Conservation (phyloP, 2,797 vertebrate genomes). For the Carduelis carduelis region DNA sequence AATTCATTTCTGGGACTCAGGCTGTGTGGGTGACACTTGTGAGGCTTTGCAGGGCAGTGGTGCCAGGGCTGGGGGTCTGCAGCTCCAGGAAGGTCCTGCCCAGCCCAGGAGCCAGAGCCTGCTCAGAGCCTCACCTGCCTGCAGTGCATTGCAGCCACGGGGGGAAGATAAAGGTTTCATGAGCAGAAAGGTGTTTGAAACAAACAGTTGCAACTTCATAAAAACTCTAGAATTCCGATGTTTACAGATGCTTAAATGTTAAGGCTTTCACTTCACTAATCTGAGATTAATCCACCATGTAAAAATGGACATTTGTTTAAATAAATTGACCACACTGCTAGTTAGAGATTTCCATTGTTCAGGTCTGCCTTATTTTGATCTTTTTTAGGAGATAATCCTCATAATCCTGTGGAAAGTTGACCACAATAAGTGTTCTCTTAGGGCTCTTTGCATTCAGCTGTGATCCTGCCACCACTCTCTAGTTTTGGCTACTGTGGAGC, state of each 20-base stretch:
- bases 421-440: not conserved
- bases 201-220: not conserved
- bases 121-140: not conserved
- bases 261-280: not conserved
- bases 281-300: not conserved
- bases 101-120: not conserved
- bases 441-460: not conserved
- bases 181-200: not conserved
- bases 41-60: not conserved
- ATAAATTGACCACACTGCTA: not conserved
- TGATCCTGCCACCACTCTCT: not conserved
- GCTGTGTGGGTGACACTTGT: not conserved
- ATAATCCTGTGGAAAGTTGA: constrained; percentile 20
- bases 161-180: not conserved
- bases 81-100: not conserved
- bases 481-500: not conserved
- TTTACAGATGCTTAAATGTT: not conserved
- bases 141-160: not conserved
- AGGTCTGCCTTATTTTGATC: constrained; percentile 22
- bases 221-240: not conserved
- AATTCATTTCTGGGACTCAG: not conserved
- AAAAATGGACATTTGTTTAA: constrained; percentile 4
- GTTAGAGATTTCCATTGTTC: not conserved
- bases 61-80: not conserved
- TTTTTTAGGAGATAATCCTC: constrained; percentile 27